Evolutionary conservation across 2,113 vertebrate genomes (phyloP).

Genomic region (Bostrychus sinensis): DNA sequence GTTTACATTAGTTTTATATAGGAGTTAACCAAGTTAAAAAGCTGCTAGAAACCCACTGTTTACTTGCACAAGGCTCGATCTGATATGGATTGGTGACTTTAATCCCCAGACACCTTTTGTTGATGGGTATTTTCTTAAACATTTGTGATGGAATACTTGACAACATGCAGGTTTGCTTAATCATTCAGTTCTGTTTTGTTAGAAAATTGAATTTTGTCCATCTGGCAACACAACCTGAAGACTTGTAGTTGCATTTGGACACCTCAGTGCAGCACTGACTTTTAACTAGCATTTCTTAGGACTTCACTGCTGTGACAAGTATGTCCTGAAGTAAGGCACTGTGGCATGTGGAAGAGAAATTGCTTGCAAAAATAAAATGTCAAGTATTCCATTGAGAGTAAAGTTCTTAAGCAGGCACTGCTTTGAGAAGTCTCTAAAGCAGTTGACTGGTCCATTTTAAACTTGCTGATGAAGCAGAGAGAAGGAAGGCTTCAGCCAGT

Average conservation of each 20-base stretch:
- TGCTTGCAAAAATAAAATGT: conserved; percentile 40
- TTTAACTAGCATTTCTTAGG: neutral
- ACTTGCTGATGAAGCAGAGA: conserved; percentile 27
- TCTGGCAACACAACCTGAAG: neutral
- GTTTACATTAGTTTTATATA: neutral
- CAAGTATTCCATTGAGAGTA: conserved; percentile 46
- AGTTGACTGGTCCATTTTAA: conserved; percentile 6
- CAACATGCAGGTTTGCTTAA: neutral
- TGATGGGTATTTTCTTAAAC: conserved; percentile 3
- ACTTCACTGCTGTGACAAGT: conserved; percentile 20
- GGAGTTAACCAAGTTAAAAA: neutral
- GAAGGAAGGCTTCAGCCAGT: neutral
- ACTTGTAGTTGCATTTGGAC: neutral
- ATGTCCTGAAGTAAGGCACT: conserved; percentile 10
- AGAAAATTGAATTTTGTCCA: neutral
- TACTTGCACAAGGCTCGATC: neutral
- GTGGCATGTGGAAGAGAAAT: conserved; percentile 21
- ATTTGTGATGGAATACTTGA: conserved; percentile 25
- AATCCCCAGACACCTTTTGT: neutral
- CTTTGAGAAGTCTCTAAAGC: conserved; percentile 1
- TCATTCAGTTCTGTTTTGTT: conserved; percentile 11
- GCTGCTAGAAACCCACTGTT: neutral
- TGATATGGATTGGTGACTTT: neutral
- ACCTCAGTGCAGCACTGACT: neutral
- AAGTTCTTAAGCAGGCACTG: neutral